Evolutionary conservation across 2,113 vertebrate species (phyloP).

Genomic region (Phocoena sinus): DNA sequence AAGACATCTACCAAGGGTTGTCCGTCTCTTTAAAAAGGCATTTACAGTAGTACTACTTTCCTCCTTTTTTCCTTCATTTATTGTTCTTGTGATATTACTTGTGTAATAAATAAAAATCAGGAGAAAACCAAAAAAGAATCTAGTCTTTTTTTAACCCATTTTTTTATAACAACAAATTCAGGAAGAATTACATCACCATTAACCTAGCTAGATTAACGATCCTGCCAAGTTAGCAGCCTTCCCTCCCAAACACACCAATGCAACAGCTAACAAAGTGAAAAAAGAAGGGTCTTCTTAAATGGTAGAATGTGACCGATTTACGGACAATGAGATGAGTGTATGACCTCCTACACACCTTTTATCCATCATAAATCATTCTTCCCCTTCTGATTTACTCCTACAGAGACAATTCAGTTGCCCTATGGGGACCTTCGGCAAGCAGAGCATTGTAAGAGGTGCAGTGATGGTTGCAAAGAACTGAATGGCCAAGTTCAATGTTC

Average conservation of each 20-base stretch:
- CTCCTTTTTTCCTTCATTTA: neutral
- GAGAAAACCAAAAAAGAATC: neutral
- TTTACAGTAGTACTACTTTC: neutral
- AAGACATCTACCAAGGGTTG: constrained; percentile 18
- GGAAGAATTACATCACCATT: neutral
- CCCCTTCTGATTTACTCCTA: neutral
- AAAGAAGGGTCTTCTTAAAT: neutral
- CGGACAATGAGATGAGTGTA: neutral
- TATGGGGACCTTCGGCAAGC: neutral
- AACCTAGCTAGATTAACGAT: neutral
- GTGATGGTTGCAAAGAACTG: neutral
- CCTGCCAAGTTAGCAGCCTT: neutral
- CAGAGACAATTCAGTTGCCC: neutral
- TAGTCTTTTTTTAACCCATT: neutral
- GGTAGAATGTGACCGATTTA: neutral
- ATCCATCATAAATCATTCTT: neutral
- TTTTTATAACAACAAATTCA: neutral
- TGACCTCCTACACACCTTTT: neutral
- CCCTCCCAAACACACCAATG: neutral
- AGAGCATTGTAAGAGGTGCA: neutral
- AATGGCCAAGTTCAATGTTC: neutral
- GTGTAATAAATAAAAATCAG: constrained; percentile 29
- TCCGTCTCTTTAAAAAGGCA: constrained; percentile 40
- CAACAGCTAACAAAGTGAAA: neutral
- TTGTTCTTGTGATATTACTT: neutral